Evolutionary conservation across 2,113 vertebrate genomes (phyloP), one percentile per base, ranked within the genome.

Genomic region (Rhadina sibilatrix): DNA sequence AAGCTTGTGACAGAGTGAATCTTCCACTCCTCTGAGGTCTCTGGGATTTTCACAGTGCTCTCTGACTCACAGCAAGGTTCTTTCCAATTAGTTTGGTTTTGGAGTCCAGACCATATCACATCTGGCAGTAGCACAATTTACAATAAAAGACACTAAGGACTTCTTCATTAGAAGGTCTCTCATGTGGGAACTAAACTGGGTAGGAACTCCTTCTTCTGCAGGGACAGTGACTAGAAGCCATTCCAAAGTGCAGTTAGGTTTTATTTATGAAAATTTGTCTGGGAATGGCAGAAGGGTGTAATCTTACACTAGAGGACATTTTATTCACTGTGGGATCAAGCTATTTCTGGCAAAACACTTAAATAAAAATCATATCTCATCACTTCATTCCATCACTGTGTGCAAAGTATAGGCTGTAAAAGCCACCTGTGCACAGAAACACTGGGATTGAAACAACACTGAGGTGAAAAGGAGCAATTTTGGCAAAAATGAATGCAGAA

Each of bases 321-420:
- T 96, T 83, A 79, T 64, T 95, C 83, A 79, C 94, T 89, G 30
- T 91, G 87, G 66, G 46, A 88, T 87, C 12, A 20, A 89, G 54
- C 52, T 96, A 28, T 93, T 94, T 84, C 90, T 95, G 96, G 57
- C 91, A 93, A 75, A 97, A 75, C 15, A 2, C 66, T 96, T 96
- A 79, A 86, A 94, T 72, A 90, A 90, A 91, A 95, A 71, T 38
- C 7, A 0, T 82, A 77, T 96, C 93, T 96, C 86, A 52, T 93
- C 90, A 42, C 46, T 94, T 92, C 59, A 69, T 95, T 91, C 46
- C 72, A 52, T 59, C 37, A 68, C 65, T 90, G 54, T 71, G 86
- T 37, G 47, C 61, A 49, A 78, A 93, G 83, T 70, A 49, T 9
- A 82, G 81, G 70, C 56, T 91, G 60, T 96, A 95, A 96, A 97